Percentiles rank a stretch among this genome's conserved stretches.
Evolutionary conservation across 1,140 invertebrate species (phyloP).

Genomic region (silkworm (Bombyx mori)): ASM3026992v2 NC_085129.1:1337001-1337500

Average conservation of each 20-base stretch:
- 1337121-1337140: slow-evolving; percentile 20
- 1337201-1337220: not conserved
- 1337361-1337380: slow-evolving; percentile 7
- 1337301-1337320: not conserved
- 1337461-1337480: slow-evolving; percentile 74
- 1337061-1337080: slow-evolving; percentile 63
- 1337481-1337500: slow-evolving; percentile 79
- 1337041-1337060: slow-evolving; percentile 83
- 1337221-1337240: not conserved
- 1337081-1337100: slow-evolving; percentile 53
- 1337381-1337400: slow-evolving; percentile 4
- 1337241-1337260: not conserved
- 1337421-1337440: slow-evolving; percentile 29
- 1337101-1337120: slow-evolving; percentile 34
- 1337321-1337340: not conserved
- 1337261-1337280: not conserved
- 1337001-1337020: slow-evolving; percentile 80
- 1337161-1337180: not conserved
- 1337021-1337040: slow-evolving; percentile 79
- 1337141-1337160: slow-evolving; percentile 4
- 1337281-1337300: too few species aligned
- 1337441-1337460: slow-evolving; percentile 53
- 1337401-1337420: slow-evolving; percentile 4
- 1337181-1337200: not conserved
- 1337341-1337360: slow-evolving; percentile 8